These are phyloP conservation scores for Synchiropus splendidus DNA, from an alignment of 2,113 vertebrate genomes.

Conservation along the genomic window DNA sequence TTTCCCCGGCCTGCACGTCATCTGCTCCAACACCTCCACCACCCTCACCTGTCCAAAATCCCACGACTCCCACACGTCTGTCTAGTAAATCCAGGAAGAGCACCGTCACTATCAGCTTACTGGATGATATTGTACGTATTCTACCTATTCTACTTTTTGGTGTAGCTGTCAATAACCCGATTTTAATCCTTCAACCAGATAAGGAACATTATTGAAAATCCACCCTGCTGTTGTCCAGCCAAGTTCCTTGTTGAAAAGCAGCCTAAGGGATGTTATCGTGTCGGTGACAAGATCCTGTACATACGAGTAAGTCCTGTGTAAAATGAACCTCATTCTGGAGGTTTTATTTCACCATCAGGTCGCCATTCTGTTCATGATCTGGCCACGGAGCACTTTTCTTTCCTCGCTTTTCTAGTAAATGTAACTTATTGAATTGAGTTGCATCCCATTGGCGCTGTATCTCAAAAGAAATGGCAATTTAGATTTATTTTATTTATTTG, in stretches of 20 bases:
- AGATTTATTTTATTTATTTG: too few relatives aligned
- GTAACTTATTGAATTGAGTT: too few relatives aligned
- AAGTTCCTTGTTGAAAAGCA: constrained; percentile 91
- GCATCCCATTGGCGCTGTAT: too few relatives aligned
- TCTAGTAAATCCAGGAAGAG: constrained; percentile 76
- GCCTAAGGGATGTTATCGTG: constrained; percentile 88
- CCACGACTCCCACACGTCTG: constrained; percentile 25
- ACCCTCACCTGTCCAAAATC: background rate
- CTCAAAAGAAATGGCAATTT: too few relatives aligned
- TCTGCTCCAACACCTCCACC: constrained; percentile 15
- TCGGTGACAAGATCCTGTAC: constrained; percentile 96
- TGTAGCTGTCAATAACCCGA: too few relatives aligned
- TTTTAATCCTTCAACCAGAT: constrained; percentile 72
- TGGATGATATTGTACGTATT: constrained; percentile 85
- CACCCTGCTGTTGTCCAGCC: constrained; percentile 83
- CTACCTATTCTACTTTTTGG: too few relatives aligned
- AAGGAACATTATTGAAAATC: constrained; percentile 84
- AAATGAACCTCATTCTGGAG: too few relatives aligned
- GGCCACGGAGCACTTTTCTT: too few relatives aligned
- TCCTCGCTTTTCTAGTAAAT: too few relatives aligned
- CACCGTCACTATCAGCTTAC: constrained; percentile 68
- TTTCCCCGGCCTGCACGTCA: constrained; percentile 20
- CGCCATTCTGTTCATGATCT: too few relatives aligned
- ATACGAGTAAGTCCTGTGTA: constrained; percentile 76
- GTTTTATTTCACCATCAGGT: too few relatives aligned